phyloP scores from a whole-genome alignment of 2,797 vertebrate species.

The Rallus crepitans region DNA sequence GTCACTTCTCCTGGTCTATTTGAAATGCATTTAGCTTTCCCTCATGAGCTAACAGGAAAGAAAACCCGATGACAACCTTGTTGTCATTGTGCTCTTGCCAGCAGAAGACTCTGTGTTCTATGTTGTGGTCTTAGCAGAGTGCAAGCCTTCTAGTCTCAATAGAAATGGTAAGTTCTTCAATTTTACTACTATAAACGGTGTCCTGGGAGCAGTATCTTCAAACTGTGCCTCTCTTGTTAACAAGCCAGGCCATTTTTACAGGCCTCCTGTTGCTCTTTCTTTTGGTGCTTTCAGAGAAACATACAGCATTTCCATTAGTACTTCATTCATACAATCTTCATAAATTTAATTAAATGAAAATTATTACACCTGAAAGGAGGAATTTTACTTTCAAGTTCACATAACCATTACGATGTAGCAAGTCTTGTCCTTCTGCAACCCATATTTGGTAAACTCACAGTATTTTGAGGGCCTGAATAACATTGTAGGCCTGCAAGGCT shows the following conservation, averaged over 20 bases:
- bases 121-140: background rate
- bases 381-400: background rate
- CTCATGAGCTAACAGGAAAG: background rate
- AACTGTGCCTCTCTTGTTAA: background rate
- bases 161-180: background rate
- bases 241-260: background rate
- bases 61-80: background rate
- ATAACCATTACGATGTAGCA: background rate
- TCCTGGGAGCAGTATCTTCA: background rate
- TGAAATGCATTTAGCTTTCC: background rate
- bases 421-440: background rate
- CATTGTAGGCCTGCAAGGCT: background rate
- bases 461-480: background rate
- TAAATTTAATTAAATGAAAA: background rate
- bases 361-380: background rate
- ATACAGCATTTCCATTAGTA: background rate
- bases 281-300: background rate
- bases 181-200: background rate
- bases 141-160: background rate
- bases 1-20: background rate
- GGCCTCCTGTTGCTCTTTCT: background rate
- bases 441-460: background rate
- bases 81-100: fast-evolving
- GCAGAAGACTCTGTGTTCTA: background rate
- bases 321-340: background rate